Evolutionary conservation across 2,888 invertebrate species (phyloP), one percentile per base, ranked within the genome.

Genomic region (Drosophila heteroneura): DNA sequence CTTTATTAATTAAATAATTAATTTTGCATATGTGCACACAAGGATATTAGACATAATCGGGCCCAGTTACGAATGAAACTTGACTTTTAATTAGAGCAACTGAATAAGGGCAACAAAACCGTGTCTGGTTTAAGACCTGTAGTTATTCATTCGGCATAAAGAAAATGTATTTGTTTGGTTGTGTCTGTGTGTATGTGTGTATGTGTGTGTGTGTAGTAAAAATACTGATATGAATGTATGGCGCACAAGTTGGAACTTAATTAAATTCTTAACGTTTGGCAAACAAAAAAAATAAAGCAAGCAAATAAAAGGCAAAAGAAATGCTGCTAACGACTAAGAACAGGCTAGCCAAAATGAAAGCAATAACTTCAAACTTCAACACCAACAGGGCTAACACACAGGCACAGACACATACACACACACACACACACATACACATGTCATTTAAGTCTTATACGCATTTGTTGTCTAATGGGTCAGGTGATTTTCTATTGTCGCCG

Each of bases 401-500:
- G 59, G 4, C 47, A 47, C 22, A 26, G 4, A 26, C 4, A 22
- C n/a, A 72, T 28, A 58, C 61, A 47, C 56, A 49, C 49, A 64
- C 64, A 30, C 22, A 59, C 53, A 59, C 22, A 37, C 58, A 30
- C 54, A 49, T 14, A 41, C 44, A 59, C 63, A 67, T 67, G 73
- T 73, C 81, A 70, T 81, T 77, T 81, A 81, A 81, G 78, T 72
- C 77, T 74, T 70, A 83, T 89, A 71, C 72, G 72, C 83, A 78
- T 65, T 81, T 72, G 75, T 72, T 74, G 74, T 80, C 82, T 90
- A 86, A 90, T 86, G 90, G 85, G 62, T 82, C 88, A 90, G 85
- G 85, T 90, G 90, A 86, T 88, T 85, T 86, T 88, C 85, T 90
- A 88, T 85, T 88, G 85, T 90, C 76, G 83, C 78, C 85, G 85